Evolutionary conservation across 2,888 invertebrate genomes (phyloP), one percentile per base, ranked within the genome.

Genomic region (Amitus sp.): DNA sequence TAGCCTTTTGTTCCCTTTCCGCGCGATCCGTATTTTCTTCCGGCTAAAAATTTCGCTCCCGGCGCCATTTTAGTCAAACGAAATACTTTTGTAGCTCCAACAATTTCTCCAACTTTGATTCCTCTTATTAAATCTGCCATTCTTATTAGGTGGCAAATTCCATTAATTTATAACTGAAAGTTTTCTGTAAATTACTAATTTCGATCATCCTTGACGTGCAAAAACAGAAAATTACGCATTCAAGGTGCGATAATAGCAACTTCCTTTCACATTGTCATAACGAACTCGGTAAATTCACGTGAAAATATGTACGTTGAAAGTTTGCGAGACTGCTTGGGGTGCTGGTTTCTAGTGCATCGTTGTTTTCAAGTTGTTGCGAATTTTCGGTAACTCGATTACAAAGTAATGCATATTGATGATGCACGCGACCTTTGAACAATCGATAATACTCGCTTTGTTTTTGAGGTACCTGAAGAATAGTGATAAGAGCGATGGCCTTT

Each of bases 21-120:
- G 48, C 51, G 53, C 37, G 58, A 47, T 58, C 45, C 51, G 37
- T 48, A 52, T 58, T 48, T 58, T 15, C 27, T n/a, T 13, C 43
- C 37, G 23, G 37, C n/a, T n/a, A n/a, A 34, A 52, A 47, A 43
- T 52, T 58, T 47, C 42, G 47, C 47, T 51, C 15, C 37, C 37
- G 37, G 37, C 37, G 15, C 37, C 37, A 12, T 37, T 37, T 15
- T 13, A 37, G 15, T 13, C 15, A 15, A 15, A 37, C 15, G 37
- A 37, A 37, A 37, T 37, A 37, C n/a, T n/a, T n/a, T n/a, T n/a
- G n/a, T n/a, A n/a, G n/a, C n/a, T n/a, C n/a, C n/a, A n/a, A n/a
- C n/a, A n/a, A n/a, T n/a, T n/a, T n/a, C n/a, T n/a, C n/a, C n/a
- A n/a, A n/a, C n/a, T n/a, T n/a, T n/a, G n/a, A n/a, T n/a, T n/a